Evolutionary conservation across 2,797 vertebrate species (phyloP), one percentile per base, ranked within the genome.

Genomic region (Apodemus agrarius): DNA sequence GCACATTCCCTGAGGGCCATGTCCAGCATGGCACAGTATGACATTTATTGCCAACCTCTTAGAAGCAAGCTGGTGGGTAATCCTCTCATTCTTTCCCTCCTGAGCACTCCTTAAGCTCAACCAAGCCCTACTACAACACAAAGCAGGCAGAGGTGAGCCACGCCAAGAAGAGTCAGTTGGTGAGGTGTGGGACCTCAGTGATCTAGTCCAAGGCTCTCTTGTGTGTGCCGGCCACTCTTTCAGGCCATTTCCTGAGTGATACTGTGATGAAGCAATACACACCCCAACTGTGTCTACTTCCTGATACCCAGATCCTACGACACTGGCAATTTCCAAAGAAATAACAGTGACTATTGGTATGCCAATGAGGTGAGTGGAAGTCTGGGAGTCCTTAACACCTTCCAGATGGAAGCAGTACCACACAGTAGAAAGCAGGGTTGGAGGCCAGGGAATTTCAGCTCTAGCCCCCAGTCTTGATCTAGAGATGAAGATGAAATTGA

Each of bases 161-260:
- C 0, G 7, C 17, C 29, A 34, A 80, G 29, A 40, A 72, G 0
- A 6, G 40, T 34, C 22, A 11, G 52, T 12, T 6, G 3, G 3
- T 34, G 31, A 0, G n/a, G 2, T 17, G 3, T 22, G 34, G 29
- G 37, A n/a, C 76, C 13, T 13, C 17, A 12, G 12, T 13, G n/a
- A n/a, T n/a, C 19, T 67, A 59, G 29, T 21, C 46, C 75, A n/a
- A n/a, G 69, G 65, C 12, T 21, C 82, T 86, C 52, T 22, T 6
- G 94, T 29, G 26, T 26, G 0, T 11, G 24, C 81, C 90, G 17
- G 11, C 43, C n/a, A 24, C 57, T 52, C 72, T 85, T 84, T 19
- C 46, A 63, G 11, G 49, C 19, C 69, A 5, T 13, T 14, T 61
- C 34, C 12, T 85, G 3, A 31, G 57, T 74, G 13, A 22, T 37